Conservation (phyloP, 2,113 vertebrate genomes). For the Oryzias curvinotus region DNA sequence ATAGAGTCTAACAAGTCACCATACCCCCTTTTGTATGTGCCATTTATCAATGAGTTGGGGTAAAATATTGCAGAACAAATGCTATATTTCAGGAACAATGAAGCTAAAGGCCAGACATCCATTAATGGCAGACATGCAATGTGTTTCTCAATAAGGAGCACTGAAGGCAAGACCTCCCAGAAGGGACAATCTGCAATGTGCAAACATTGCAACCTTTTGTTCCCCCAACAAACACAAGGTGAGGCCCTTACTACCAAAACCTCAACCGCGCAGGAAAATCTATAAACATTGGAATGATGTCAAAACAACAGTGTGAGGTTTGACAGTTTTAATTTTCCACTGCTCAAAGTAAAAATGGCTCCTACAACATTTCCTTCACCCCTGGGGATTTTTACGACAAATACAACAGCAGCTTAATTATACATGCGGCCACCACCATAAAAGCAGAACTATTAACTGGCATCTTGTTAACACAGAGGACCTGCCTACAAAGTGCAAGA, state of each 20-base stretch:
- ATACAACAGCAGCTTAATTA: slow-evolving; percentile 80
- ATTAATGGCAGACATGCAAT: slow-evolving; percentile 62
- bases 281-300: slow-evolving; percentile 81
- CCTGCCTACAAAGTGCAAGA: slow-evolving; percentile 70
- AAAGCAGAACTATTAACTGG: slow-evolving; percentile 70
- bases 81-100: slow-evolving; percentile 35
- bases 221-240: slow-evolving; percentile 70
- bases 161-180: slow-evolving; percentile 79
- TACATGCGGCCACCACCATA: slow-evolving; percentile 72
- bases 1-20: slow-evolving; percentile 33
- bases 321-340: slow-evolving; percentile 79
- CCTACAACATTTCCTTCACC: slow-evolving; percentile 72
- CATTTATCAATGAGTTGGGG: slow-evolving; percentile 10
- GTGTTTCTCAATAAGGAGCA: slow-evolving; percentile 61
- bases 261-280: slow-evolving; percentile 77
- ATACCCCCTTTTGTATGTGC: neutral
- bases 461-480: slow-evolving; percentile 76
- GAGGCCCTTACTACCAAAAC: slow-evolving; percentile 68
- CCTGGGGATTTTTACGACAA: slow-evolving; percentile 75
- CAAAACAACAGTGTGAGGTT: slow-evolving; percentile 80
- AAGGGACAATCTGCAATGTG: slow-evolving; percentile 69
- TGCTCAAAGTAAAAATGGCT: slow-evolving; percentile 75
- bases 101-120: slow-evolving; percentile 47
- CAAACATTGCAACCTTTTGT: slow-evolving; percentile 77
- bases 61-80: slow-evolving; percentile 31